These are phyloP conservation scores for Trachops cirrhosus DNA, from an alignment of 2,797 vertebrate genomes.

Conservation along the genomic window DNA sequence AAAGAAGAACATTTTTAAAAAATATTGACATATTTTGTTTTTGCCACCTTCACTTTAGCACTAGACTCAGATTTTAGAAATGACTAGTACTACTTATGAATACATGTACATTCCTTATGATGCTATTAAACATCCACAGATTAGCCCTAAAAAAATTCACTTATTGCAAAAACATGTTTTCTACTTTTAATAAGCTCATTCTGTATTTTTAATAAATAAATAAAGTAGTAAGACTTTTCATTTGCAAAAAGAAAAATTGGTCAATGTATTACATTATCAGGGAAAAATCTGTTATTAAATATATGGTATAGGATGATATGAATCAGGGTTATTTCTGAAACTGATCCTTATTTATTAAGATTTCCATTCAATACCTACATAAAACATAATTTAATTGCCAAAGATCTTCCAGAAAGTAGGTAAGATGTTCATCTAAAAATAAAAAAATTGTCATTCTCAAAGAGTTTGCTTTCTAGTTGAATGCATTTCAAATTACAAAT, in stretches of 20 bases:
- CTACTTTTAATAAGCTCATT: neutral
- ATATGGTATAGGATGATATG: neutral
- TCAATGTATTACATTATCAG: neutral
- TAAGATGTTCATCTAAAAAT: neutral
- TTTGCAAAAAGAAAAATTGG: neutral
- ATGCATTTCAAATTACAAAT: neutral
- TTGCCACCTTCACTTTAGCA: neutral
- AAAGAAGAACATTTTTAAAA: neutral
- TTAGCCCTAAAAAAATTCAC: neutral
- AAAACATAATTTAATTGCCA: neutral
- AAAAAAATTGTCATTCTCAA: neutral
- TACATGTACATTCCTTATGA: neutral
- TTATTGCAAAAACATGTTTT: neutral
- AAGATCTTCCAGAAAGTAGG: neutral
- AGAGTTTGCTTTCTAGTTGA: neutral
- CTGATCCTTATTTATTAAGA: neutral
- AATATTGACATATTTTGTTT: neutral
- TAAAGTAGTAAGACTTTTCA: neutral
- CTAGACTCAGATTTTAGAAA: neutral
- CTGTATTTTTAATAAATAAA: neutral
- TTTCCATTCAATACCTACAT: neutral
- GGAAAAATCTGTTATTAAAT: neutral
- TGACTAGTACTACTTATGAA: neutral
- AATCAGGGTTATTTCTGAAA: neutral
- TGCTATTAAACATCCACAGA: neutral